Evolutionary conservation across 2,113 vertebrate genomes (phyloP).

Genomic region (Todiramphus saurophagus): DNA sequence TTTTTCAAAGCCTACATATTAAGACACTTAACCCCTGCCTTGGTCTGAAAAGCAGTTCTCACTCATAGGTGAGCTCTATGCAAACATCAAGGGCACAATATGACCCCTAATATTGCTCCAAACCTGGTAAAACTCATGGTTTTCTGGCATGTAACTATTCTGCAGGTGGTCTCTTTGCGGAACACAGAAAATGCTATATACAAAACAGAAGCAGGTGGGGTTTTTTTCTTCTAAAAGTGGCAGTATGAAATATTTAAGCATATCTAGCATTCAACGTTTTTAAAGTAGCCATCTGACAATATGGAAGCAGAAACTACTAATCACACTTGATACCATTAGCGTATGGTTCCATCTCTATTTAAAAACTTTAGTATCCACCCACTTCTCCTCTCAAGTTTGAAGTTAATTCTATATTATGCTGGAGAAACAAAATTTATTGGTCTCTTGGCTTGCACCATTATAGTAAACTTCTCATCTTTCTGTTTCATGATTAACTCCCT

Average conservation of each 20-base stretch:
- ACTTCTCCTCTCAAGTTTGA: background rate
- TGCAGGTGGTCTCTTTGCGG: background rate
- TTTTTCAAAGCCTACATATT: background rate
- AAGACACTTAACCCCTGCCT: background rate
- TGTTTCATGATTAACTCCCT: background rate
- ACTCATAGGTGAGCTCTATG: background rate
- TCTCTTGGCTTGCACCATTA: background rate
- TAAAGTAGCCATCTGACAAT: background rate
- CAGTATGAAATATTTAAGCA: background rate
- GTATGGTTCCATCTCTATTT: background rate
- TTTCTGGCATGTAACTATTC: background rate
- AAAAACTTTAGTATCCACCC: background rate
- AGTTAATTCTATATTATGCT: background rate
- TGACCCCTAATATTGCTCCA: background rate
- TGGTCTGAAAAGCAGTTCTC: background rate
- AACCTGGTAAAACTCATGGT: background rate
- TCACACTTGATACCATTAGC: background rate
- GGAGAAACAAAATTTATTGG: background rate
- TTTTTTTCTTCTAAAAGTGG: background rate
- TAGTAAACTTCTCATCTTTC: background rate
- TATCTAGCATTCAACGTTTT: background rate
- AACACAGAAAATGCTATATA: background rate
- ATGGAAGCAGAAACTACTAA: background rate
- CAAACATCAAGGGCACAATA: background rate
- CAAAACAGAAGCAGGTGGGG: background rate